Conservation (phyloP, 2,797 vertebrate genomes). For the Champsocephalus esox region DNA sequence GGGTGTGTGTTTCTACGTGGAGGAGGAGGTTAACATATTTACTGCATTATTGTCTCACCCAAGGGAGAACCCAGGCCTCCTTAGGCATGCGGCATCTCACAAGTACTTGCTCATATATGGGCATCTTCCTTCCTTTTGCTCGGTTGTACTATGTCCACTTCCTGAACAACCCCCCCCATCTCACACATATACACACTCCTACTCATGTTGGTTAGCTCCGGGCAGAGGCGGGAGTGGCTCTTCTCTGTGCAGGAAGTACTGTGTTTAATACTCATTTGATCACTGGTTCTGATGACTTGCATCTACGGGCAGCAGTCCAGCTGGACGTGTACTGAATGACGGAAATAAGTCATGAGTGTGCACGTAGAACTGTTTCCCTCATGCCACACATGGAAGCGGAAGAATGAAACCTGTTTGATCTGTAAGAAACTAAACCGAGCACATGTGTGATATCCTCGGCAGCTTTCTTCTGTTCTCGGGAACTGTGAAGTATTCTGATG, state of each 20-base stretch:
- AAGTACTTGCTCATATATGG: slow-evolving; percentile 81
- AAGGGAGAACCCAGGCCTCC: slow-evolving; percentile 51
- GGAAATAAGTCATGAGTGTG: slow-evolving; percentile 22
- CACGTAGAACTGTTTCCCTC: slow-evolving; percentile 17
- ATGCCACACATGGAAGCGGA: slow-evolving; percentile 5
- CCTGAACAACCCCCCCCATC: slow-evolving; percentile 49
- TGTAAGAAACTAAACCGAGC: slow-evolving; percentile 11
- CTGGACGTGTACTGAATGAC: slow-evolving; percentile 22
- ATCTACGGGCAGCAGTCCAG: slow-evolving; percentile 38
- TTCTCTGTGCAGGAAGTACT: slow-evolving; percentile 72
- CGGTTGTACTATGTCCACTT: slow-evolving; percentile 55
- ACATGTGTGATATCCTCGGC: not conserved
- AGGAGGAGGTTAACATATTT: slow-evolving; percentile 57
- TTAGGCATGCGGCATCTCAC: slow-evolving; percentile 68
- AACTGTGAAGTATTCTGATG: slow-evolving; percentile 1
- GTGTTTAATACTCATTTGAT: slow-evolving; percentile 71
- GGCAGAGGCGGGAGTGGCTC: slow-evolving; percentile 68
- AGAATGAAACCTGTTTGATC: slow-evolving; percentile 29
- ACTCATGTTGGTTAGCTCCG: slow-evolving; percentile 46
- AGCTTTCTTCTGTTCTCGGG: slow-evolving; percentile 23
- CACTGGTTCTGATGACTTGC: slow-evolving; percentile 55
- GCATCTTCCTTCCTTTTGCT: slow-evolving; percentile 70
- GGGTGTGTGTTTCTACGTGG: slow-evolving; percentile 44
- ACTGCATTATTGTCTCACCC: slow-evolving; percentile 51
- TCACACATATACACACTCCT: slow-evolving; percentile 49